phyloP scores from a whole-genome alignment of 2,888 invertebrate genomes.

The Epistrophella euchroma region DNA sequence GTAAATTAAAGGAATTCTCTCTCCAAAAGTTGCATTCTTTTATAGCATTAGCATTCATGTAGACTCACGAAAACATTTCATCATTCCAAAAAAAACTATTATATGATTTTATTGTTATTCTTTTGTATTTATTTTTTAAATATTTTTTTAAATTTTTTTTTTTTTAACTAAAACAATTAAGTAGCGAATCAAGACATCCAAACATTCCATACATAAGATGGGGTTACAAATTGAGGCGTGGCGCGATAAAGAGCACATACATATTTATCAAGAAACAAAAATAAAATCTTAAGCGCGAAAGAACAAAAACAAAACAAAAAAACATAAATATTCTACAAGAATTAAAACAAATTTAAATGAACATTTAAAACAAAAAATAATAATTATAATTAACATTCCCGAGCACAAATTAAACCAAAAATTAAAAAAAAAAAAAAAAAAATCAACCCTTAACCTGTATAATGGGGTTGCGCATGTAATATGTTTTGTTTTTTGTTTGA shows the following conservation, averaged over 20 bases:
- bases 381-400: constrained; percentile 56
- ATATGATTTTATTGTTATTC: constrained; percentile 7
- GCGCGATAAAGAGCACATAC: constrained; percentile 31
- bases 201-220: constrained; percentile 52
- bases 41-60: not conserved
- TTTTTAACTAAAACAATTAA: constrained; percentile 43
- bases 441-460: constrained; percentile 40
- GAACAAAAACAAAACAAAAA: constrained; percentile 66
- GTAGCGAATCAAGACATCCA: constrained; percentile 58
- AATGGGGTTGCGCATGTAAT: constrained; percentile 61
- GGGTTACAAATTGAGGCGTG: constrained; percentile 41
- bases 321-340: constrained; percentile 75
- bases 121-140: constrained; percentile 7
- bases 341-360: constrained; percentile 72
- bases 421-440: not conserved
- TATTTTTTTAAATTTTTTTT: not conserved
- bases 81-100: constrained; percentile 45
- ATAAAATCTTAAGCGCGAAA: constrained; percentile 58
- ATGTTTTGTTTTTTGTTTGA: constrained; percentile 57
- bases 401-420: constrained; percentile 71
- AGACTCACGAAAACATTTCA: constrained; percentile 32
- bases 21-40: not conserved
- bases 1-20: not conserved
- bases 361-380: constrained; percentile 30
- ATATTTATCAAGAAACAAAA: constrained; percentile 55